These are phyloP conservation scores for Lamellibrachia luymesi DNA, from an alignment of 1,140 invertebrate species.

Conservation along the genomic window DNA sequence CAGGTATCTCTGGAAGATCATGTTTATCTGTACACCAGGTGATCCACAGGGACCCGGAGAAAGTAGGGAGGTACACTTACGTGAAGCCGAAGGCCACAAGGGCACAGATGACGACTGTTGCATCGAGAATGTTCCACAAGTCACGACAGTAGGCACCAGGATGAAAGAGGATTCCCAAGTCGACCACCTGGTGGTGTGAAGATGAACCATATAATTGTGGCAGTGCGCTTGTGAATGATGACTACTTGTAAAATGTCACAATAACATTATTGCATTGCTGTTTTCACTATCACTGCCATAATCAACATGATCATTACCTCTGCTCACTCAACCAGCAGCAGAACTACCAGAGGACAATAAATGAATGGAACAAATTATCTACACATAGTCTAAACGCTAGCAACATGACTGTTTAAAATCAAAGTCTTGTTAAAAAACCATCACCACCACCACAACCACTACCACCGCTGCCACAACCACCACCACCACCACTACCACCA, in stretches of 20 bases:
- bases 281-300: neutral
- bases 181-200: constrained; percentile 75
- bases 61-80: constrained; percentile 59
- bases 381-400: too few species aligned
- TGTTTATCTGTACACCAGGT: neutral
- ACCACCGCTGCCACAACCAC: neutral
- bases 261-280: neutral
- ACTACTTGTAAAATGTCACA: neutral
- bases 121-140: constrained; percentile 85
- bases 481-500: neutral
- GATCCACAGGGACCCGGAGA: neutral
- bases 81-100: constrained; percentile 92
- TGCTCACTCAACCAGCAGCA: neutral
- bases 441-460: neutral
- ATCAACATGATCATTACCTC: neutral
- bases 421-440: too few species aligned
- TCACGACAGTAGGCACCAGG: constrained; percentile 82
- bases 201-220: neutral
- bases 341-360: too few species aligned
- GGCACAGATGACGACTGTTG: constrained; percentile 96
- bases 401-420: too few species aligned
- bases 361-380: too few species aligned
- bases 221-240: neutral
- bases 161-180: constrained; percentile 93
- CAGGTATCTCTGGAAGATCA: neutral